Conservation (phyloP, 30 jellyfish, hydroid and myxozoan species). For the Pseudorhiza aurosa region DNA sequence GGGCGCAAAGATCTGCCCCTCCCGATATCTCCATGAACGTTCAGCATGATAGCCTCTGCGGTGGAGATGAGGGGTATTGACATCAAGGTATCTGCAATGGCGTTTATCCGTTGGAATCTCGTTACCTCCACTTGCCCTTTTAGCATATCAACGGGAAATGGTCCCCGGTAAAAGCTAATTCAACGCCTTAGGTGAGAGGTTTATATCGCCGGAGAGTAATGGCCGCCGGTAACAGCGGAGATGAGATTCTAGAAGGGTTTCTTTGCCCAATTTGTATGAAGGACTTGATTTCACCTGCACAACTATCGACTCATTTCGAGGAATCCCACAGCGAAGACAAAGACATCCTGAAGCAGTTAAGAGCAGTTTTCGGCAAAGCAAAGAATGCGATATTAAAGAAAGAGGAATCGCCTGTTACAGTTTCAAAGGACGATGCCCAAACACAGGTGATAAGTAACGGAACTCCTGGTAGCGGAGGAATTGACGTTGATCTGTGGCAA, state of each 20-base stretch:
- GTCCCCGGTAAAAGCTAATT: too few species aligned
- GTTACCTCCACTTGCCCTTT: too few species aligned
- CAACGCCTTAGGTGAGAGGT: too few species aligned
- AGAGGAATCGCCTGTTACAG: constrained; percentile 36
- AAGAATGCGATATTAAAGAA: constrained; percentile 75
- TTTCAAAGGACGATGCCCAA: not conserved
- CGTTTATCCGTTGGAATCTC: not conserved
- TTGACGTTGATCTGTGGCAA: constrained; percentile 86
- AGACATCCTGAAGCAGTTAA: constrained; percentile 74
- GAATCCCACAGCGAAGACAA: constrained; percentile 81
- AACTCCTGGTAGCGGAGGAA: constrained; percentile 95
- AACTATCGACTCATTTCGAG: constrained; percentile 86
- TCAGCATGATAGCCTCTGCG: not conserved
- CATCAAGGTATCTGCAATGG: not conserved
- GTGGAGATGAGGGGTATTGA: not conserved
- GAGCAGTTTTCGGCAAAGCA: constrained; percentile 94
- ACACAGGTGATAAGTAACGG: constrained; percentile 63
- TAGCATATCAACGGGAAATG: too few species aligned
- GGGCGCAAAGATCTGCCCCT: not conserved
- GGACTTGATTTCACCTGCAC: constrained; percentile 83
- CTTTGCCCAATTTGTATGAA: constrained; percentile 94
- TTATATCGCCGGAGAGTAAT: not conserved
- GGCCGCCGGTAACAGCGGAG: constrained; percentile 64
- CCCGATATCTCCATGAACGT: not conserved
- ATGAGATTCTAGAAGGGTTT: constrained; percentile 82